Percentiles rank a stretch among this genome's conserved stretches.
Evolutionary conservation across 2,888 invertebrate genomes (phyloP).

Genomic region (Limnephilus auricula): DNA sequence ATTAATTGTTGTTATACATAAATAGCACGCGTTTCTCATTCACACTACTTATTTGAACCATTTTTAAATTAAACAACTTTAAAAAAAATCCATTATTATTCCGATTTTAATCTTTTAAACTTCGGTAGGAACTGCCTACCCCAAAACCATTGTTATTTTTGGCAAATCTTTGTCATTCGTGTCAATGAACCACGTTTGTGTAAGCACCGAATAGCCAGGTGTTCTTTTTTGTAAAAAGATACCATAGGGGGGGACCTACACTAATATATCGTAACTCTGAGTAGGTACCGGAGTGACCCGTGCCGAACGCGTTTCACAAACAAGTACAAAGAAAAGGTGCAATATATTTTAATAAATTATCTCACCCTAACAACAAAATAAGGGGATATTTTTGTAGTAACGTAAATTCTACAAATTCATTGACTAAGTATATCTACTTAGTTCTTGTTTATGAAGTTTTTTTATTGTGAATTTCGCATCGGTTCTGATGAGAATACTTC

Average conservation of each 20-base stretch:
- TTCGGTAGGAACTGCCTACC: not conserved
- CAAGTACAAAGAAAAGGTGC: conserved; percentile 4
- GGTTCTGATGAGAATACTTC: not conserved
- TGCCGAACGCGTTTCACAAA: conserved; percentile 20
- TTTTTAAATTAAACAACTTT: not conserved
- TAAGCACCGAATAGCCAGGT: conserved; percentile 41
- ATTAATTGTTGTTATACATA: not conserved
- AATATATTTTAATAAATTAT: conserved; percentile 14
- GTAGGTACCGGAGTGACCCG: conserved; percentile 35
- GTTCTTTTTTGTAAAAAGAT: conserved; percentile 49
- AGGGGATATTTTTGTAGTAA: not conserved
- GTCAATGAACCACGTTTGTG: conserved; percentile 44
- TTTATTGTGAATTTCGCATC: not conserved
- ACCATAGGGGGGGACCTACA: conserved; percentile 19
- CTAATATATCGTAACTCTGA: conserved; percentile 10
- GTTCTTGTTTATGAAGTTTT: not conserved
- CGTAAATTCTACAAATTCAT: not conserved
- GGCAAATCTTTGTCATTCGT: conserved; percentile 28
- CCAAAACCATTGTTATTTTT: not conserved
- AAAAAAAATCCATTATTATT: not conserved
- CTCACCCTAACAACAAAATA: not conserved
- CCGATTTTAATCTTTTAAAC: not conserved
- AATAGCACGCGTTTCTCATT: not conserved
- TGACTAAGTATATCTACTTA: not conserved
- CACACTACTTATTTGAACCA: not conserved